Conservation (phyloP, 2,113 vertebrate species). For the Nymphicus hollandicus region DNA sequence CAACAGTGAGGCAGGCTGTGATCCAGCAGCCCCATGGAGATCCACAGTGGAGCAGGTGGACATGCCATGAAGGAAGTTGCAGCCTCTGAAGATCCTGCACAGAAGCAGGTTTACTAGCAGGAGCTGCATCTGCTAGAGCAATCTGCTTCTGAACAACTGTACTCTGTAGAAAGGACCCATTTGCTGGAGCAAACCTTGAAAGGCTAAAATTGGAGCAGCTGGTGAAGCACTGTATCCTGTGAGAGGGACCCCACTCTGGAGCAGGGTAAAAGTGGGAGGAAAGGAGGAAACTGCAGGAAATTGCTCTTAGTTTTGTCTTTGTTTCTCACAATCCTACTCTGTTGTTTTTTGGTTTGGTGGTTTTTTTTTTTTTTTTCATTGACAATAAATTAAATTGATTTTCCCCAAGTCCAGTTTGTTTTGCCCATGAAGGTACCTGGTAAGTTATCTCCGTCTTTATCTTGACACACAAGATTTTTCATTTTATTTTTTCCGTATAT, state of each 20-base stretch:
- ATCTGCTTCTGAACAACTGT: neutral
- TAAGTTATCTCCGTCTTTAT: neutral
- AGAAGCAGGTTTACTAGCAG: neutral
- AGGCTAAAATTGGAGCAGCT: neutral
- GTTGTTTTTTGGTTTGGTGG: too few species aligned
- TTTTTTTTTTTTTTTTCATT: neutral
- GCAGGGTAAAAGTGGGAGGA: neutral
- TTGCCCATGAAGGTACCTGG: neutral
- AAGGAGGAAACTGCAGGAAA: neutral
- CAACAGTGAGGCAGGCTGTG: too few species aligned
- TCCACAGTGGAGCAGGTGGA: rapidly evolving
- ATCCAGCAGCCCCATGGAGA: neutral
- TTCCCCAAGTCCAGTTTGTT: neutral
- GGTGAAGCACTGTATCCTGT: rapidly evolving
- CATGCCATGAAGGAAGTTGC: neutral
- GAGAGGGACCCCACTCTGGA: neutral
- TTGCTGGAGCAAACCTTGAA: neutral
- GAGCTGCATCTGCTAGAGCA: neutral
- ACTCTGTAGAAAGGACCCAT: rapidly evolving
- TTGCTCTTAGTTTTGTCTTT: neutral
- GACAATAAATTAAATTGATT: neutral
- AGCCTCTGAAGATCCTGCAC: neutral
- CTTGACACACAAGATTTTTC: neutral
- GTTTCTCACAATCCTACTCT: neutral
- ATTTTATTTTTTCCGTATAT: neutral